Evolutionary conservation across 1,140 invertebrate genomes (phyloP).

Genomic region (Meloidogyne exigua): DNA sequence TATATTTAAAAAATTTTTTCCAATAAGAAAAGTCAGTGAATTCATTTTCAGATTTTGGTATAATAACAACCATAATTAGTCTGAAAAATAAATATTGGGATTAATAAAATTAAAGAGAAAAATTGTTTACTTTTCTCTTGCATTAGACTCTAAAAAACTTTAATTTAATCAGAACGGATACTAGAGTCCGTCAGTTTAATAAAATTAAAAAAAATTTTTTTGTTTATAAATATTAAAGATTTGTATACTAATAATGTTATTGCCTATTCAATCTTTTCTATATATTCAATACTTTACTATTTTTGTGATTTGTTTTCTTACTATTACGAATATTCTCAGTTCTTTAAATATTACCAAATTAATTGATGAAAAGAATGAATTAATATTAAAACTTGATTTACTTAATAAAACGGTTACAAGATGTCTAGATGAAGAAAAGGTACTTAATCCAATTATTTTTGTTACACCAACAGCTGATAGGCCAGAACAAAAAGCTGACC

Average conservation of each 20-base stretch:
- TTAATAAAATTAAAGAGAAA: no score
- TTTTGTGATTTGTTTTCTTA: background rate
- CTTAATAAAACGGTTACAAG: background rate
- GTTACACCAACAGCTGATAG: conserved; percentile 90
- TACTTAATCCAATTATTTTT: conserved; percentile 65
- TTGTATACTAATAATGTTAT: no score
- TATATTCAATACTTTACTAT: no score
- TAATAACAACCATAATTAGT: background rate
- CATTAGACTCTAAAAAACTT: no score
- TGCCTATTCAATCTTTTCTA: no score
- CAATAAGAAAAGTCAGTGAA: conserved; percentile 56
- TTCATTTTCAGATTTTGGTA: conserved; percentile 45
- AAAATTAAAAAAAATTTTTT: no score
- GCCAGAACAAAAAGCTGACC: conserved; percentile 87
- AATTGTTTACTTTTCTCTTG: no score
- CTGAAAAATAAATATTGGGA: background rate
- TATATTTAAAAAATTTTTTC: conserved; percentile 57
- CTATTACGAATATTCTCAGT: background rate
- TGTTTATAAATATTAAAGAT: no score
- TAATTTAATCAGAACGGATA: no score
- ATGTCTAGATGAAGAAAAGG: background rate
- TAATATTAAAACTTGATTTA: background rate
- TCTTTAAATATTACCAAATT: background rate
- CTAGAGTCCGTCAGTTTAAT: no score
- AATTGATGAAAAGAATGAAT: background rate